Conservation (phyloP, 2,113 vertebrate genomes). For the Aspiorhynchus laticeps region DNA sequence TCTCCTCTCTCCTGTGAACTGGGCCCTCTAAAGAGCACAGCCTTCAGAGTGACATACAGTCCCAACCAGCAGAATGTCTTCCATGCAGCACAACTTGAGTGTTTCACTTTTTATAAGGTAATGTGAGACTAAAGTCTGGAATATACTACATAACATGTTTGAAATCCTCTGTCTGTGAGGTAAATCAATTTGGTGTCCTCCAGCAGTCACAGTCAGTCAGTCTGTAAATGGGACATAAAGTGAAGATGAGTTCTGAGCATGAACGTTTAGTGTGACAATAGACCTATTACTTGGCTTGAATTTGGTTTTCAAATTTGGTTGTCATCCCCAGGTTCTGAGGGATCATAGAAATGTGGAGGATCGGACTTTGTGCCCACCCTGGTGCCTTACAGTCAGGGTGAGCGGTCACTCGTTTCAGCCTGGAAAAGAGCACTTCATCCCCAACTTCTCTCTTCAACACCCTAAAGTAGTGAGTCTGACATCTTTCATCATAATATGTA, state of each 20-base stretch:
- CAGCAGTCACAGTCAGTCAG: background rate
- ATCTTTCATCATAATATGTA: background rate
- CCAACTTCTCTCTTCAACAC: conserved; percentile 77
- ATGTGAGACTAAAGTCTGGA: background rate
- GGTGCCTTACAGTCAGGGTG: conserved; percentile 84
- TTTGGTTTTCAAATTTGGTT: background rate
- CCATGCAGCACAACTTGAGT: conserved; percentile 85
- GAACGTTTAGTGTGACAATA: background rate
- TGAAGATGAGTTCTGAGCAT: background rate
- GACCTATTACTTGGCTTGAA: background rate
- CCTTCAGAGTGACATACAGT: conserved; percentile 80
- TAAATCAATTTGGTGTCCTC: background rate
- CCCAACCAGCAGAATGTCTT: conserved; percentile 78
- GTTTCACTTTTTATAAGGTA: conserved; percentile 87
- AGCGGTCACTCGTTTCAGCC: conserved; percentile 81
- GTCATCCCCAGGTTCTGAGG: conserved; percentile 71
- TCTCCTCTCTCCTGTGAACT: conserved; percentile 78
- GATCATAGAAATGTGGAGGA: conserved; percentile 72
- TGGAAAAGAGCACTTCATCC: conserved; percentile 76
- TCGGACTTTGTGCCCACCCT: conserved; percentile 79
- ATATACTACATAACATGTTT: background rate
- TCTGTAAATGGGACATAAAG: background rate
- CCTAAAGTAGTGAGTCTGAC: conserved; percentile 70
- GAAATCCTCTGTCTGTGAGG: background rate
- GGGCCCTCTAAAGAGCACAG: conserved; percentile 82